Conservation (phyloP, 2,797 vertebrate species). For the Manis crassicaudata region DNA sequence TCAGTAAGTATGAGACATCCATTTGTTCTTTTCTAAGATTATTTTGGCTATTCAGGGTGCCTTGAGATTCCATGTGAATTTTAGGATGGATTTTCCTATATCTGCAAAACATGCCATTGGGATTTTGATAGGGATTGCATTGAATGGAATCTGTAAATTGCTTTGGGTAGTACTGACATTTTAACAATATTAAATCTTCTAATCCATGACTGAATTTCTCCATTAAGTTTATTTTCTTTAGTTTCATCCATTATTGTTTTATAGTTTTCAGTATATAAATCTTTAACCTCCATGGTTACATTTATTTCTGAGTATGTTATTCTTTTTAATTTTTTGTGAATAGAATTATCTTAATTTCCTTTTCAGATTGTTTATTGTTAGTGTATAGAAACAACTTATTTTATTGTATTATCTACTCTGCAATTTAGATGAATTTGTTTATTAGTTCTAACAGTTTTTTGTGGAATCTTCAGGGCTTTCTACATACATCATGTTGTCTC, state of each 20-base stretch:
- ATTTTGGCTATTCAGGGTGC: not conserved
- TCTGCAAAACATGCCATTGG: not conserved
- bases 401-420: not conserved
- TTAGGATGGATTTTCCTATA: not conserved
- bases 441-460: not conserved
- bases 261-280: not conserved
- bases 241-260: not conserved
- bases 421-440: not conserved
- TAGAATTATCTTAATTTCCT: not conserved
- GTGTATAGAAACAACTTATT: not conserved
- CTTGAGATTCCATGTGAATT: not conserved
- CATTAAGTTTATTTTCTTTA: not conserved
- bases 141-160: not conserved
- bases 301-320: not conserved
- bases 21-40: not conserved
- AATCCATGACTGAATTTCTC: not conserved
- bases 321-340: not conserved
- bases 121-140: not conserved
- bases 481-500: not conserved
- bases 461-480: not conserved
- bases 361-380: not conserved
- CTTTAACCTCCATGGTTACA: not conserved
- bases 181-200: not conserved
- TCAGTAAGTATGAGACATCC: not conserved
- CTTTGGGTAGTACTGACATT: not conserved